Evolutionary conservation across 2,888 invertebrate species (phyloP).

Genomic region (Idaea straminata): DNA sequence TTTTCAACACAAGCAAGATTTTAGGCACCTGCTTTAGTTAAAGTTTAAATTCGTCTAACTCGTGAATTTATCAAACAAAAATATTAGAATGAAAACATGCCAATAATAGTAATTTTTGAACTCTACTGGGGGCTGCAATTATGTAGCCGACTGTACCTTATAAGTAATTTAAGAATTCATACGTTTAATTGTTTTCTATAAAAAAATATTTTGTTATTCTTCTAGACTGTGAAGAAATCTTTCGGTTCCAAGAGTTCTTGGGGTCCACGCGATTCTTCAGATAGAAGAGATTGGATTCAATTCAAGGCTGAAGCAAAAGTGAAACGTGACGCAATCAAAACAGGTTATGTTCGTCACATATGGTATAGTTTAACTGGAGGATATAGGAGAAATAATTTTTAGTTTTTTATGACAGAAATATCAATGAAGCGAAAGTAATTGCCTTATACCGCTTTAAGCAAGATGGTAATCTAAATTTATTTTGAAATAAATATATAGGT

Average conservation of each 20-base stretch:
- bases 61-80: no score
- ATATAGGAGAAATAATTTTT: slow-evolving; percentile 32
- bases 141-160: no score
- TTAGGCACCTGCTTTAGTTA: no score
- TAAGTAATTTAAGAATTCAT: not conserved
- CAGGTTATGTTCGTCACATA: slow-evolving; percentile 41
- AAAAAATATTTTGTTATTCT: slow-evolving; percentile 22
- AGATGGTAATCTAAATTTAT: slow-evolving; percentile 48
- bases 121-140: no score
- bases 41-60: no score
- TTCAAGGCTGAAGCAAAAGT: slow-evolving; percentile 71
- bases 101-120: no score
- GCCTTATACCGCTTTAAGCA: no score
- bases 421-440: no score
- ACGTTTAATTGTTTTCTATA: not conserved
- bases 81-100: no score
- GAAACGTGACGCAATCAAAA: slow-evolving; percentile 39
- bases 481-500: slow-evolving; percentile 35
- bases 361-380: slow-evolving; percentile 43
- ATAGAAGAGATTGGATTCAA: slow-evolving; percentile 77
- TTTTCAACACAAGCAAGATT: no score
- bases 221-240: slow-evolving; percentile 64
- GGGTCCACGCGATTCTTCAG: slow-evolving; percentile 80
- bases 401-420: slow-evolving; percentile 5
- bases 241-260: slow-evolving; percentile 75